These are phyloP conservation scores for Lasioglossum calceatum DNA, from an alignment of 2,888 invertebrate genomes.

Conservation along the genomic window DNA sequence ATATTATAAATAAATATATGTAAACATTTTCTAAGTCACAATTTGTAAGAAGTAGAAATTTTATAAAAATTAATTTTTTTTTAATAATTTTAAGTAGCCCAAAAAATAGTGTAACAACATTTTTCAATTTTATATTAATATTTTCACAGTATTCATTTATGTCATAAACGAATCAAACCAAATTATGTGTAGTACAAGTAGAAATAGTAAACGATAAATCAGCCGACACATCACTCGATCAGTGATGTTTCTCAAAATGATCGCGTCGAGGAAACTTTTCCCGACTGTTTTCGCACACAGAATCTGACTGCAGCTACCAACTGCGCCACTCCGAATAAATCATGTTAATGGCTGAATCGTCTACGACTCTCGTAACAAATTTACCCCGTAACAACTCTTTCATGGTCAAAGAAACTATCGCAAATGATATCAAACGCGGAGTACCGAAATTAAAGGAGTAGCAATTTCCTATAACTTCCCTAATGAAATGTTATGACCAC, in stretches of 20 bases:
- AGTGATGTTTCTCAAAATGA: neutral
- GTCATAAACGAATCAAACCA: neutral
- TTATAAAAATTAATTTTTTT: neutral
- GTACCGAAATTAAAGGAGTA: neutral
- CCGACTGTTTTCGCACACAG: neutral
- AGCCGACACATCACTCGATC: neutral
- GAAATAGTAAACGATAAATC: neutral
- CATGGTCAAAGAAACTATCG: neutral
- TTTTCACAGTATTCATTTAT: neutral
- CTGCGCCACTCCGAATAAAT: neutral
- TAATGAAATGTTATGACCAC: conserved; percentile 4
- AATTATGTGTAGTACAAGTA: neutral
- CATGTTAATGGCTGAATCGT: neutral
- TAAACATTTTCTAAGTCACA: neutral
- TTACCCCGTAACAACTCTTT: neutral
- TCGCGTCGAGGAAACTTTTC: neutral
- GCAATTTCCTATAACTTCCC: neutral
- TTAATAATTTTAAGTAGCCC: no score
- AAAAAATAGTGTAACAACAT: neutral
- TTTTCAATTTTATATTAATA: neutral
- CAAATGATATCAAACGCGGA: neutral
- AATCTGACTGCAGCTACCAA: neutral
- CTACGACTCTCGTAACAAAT: neutral
- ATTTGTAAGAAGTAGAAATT: neutral
- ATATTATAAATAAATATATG: no score